Evolutionary conservation across 2,888 invertebrate species (phyloP), one percentile per base, ranked within the genome.

Genomic region (Dryobota labecula): DNA sequence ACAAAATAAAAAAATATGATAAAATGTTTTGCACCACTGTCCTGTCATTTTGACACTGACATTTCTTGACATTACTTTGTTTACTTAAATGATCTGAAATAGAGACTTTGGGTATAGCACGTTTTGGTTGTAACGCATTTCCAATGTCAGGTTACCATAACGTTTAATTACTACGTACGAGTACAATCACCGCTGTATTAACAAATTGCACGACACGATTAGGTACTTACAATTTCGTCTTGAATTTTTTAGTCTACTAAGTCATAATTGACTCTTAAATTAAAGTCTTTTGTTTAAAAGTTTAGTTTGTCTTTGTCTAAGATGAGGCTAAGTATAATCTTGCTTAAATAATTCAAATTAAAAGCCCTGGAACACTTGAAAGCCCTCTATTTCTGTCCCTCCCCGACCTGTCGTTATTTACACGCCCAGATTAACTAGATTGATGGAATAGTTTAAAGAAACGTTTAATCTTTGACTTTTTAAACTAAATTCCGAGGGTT

Each of bases 401-500:
- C 77, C 77, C 71, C 70, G 56, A 74, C 56, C 80, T 83, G 84
- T 86, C 89, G 84, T 88, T 89, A 89, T 85, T 86, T 83, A 86
- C 87, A 86, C 78, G 85, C 79, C 70, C 63, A 86, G 87, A 85
- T 89, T 90, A 91, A 90, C 88, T 84, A 90, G 91, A 91, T 85
- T 86, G 88, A 92, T 92, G 90, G 86, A 83, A 84, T 79, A 86
- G 84, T 88, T 86, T 80, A 83, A 86, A 87, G 81, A 74, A 86
- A 85, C 87, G 83, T 84, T 90, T 88, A 90, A 90, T 90, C 90
- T 90, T 88, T 87, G 88, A 83, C 89, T 88, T 89, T 84, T 87
- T 83, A 76, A 61, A 84, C 81, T 58, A 67, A 80, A 84, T 80
- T 80, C 78, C 53, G 30, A 56, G 68, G 66, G 61, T 63, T 77